Evolutionary conservation across 2,888 invertebrate species (phyloP), one percentile per base, ranked within the genome.

Genomic region (Netelia fuscicornis): DNA sequence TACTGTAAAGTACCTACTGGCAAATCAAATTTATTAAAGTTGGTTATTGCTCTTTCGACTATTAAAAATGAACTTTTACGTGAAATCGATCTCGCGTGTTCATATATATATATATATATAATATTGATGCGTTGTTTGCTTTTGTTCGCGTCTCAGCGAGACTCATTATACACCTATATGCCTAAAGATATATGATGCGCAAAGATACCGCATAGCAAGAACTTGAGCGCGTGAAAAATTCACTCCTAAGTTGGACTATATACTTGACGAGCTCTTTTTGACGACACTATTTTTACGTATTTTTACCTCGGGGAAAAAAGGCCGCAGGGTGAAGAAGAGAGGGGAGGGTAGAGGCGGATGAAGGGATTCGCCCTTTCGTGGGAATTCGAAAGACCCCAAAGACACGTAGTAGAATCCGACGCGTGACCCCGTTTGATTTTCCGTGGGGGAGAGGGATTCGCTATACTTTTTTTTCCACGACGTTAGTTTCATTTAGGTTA

Each of bases 311-410:
- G 30, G 5, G 5, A 30, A 5, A 64, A 81, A 76, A 58, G 80
- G 52, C 37, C 37, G 64, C 71, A 58, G 60, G 58, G 42, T 42
- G 37, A n/a, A 54, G 30, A 56, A 56, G 60, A 52, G 30, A 30
- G 30, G 70, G 5, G 62, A 64, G 80, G 52, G 42, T 23, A 64
- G 71, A 56, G 60, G 54, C 37, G 62, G 37, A n/a, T 44, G 30
- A 56, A 52, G 60, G 42, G 87, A 72, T 80, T 70, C 58, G 67
- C 65, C 70, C 52, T 75, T 80, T 76, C 83, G 83, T 84, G 83
- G 75, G 80, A 84, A 84, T 84, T 56, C 10, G 84, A 85, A 81
- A 86, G 81, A 86, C 77, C 48, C 72, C 87, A 83, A 83, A 64
- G 74, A 70, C 60, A 54, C 84, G 81, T 74, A 64, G 48, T 58